A percentile compares a stretch with the other conserved stretches of the same genome.
phyloP scores from a whole-genome alignment of 2,888 invertebrate genomes.

The Drosophila anomalipes region DNA sequence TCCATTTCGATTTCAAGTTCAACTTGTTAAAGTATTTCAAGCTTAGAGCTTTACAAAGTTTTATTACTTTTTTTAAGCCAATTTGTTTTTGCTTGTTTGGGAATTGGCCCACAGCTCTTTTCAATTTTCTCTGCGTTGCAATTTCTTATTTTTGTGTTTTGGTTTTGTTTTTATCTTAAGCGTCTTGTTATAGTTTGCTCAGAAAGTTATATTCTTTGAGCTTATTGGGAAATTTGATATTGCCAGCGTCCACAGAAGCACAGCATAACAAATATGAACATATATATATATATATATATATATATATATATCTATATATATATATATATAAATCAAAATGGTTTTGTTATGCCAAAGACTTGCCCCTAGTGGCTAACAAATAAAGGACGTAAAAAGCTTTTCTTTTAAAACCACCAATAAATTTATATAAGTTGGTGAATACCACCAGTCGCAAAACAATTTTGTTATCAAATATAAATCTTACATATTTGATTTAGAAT shows the following conservation, averaged over 20 bases:
- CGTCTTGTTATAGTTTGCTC: conserved; percentile 66
- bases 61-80: conserved; percentile 51
- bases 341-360: conserved; percentile 63
- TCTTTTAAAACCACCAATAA: neutral
- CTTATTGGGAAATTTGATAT: conserved; percentile 35
- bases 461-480: neutral
- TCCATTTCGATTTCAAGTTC: conserved; percentile 72
- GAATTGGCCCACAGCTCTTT: conserved; percentile 54
- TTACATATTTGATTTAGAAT: neutral
- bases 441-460: neutral
- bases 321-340: conserved; percentile 49
- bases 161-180: conserved; percentile 49
- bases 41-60: conserved; percentile 54
- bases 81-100: conserved; percentile 40
- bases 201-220: conserved; percentile 58
- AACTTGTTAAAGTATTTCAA: conserved; percentile 56
- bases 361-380: conserved; percentile 19
- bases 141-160: conserved; percentile 31
- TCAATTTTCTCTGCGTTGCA: conserved; percentile 64
- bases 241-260: conserved; percentile 8
- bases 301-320: conserved; percentile 33
- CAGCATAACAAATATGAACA: conserved; percentile 12
- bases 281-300: neutral
- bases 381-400: conserved; percentile 23
- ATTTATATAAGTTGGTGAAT: conserved; percentile 1